A percentile compares a stretch with the other conserved stretches of the same genome.
phyloP scores from a whole-genome alignment of 2,113 vertebrate genomes.

The Maccullochella peelii region DNA sequence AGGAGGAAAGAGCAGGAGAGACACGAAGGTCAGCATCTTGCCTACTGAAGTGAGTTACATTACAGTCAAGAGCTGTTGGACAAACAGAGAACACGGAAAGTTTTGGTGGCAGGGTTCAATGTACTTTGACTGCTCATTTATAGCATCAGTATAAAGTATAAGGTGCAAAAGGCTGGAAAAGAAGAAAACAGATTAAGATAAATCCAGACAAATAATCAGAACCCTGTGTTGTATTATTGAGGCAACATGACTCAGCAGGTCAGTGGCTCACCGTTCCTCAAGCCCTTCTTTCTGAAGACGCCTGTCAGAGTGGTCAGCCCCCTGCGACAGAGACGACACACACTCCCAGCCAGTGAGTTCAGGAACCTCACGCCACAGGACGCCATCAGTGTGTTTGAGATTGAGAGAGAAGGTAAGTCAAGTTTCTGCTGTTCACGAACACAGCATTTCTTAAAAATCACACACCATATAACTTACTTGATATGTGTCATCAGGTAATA shows the following conservation, averaged over 20 bases:
- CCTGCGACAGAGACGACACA: conserved; percentile 81
- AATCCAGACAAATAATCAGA: not conserved
- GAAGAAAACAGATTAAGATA: not conserved
- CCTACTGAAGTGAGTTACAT: conserved; percentile 17
- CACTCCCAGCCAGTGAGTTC: conserved; percentile 87
- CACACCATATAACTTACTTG: not conserved
- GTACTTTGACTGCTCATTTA: not conserved
- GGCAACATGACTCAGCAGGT: conserved; percentile 77
- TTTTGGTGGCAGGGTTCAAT: not conserved
- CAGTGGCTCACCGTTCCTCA: conserved; percentile 78
- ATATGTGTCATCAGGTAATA: not conserved
- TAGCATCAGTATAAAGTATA: not conserved
- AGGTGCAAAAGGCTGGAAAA: not conserved
- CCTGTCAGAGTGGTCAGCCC: conserved; percentile 62
- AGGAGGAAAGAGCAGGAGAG: conserved; percentile 38
- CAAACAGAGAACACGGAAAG: conserved; percentile 10
- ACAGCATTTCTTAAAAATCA: not conserved
- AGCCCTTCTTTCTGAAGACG: conserved; percentile 81
- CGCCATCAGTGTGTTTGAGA: conserved; percentile 88
- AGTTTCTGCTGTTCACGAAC: not conserved
- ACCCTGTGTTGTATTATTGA: not conserved
- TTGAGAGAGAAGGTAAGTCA: conserved; percentile 84
- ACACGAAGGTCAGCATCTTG: conserved; percentile 27
- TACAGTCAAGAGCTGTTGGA: conserved; percentile 29
- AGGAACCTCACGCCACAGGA: conserved; percentile 85